These are phyloP conservation scores for Agrilus planipennis DNA, from an alignment of 1,140 invertebrate genomes.

Conservation along the genomic window DNA sequence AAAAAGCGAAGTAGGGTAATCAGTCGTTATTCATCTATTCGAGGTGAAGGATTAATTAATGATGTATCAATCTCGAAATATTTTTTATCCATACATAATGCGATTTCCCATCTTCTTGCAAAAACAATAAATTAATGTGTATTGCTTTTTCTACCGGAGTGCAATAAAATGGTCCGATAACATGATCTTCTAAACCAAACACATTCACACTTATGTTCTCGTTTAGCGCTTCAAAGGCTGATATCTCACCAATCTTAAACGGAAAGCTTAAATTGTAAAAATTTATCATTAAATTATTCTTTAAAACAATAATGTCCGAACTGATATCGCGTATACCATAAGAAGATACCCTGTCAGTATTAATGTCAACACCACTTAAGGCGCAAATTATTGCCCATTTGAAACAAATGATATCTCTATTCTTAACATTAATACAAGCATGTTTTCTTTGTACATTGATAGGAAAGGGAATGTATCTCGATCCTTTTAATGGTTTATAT, in stretches of 20 bases:
- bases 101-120: slow-evolving; percentile 11
- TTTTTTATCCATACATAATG: slow-evolving; percentile 31
- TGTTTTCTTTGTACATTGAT: slow-evolving; percentile 27
- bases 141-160: slow-evolving; percentile 19
- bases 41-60: no score
- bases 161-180: slow-evolving; percentile 25
- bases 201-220: slow-evolving; percentile 27
- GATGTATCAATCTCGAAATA: slow-evolving; percentile 25
- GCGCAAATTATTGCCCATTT: slow-evolving; percentile 26
- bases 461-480: slow-evolving; percentile 25
- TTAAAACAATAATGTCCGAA: no score
- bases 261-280: slow-evolving; percentile 31
- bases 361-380: slow-evolving; percentile 16
- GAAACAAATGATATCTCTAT: slow-evolving; percentile 26
- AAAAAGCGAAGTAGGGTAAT: no score
- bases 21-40: no score
- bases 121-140: slow-evolving; percentile 25
- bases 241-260: slow-evolving; percentile 28
- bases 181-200: slow-evolving; percentile 19
- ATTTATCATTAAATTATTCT: slow-evolving; percentile 29
- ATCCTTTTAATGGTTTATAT: slow-evolving; percentile 25
- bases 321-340: no score
- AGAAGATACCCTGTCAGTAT: no score
- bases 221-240: slow-evolving; percentile 32
- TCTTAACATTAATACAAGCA: slow-evolving; percentile 30